phyloP scores from a whole-genome alignment of 2,888 invertebrate species.

The Rotaria magnacalcarata region DNA sequence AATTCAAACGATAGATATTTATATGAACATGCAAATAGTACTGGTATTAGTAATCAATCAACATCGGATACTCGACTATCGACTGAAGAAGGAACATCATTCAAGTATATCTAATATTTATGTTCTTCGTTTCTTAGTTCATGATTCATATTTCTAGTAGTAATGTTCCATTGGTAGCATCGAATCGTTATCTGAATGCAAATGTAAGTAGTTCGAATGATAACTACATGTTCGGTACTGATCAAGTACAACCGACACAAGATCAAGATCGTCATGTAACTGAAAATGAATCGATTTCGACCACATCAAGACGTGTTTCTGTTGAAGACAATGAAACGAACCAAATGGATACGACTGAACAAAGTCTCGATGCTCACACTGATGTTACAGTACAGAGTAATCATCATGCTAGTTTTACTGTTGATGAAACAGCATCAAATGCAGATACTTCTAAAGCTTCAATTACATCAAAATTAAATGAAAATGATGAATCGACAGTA shows the following conservation, averaged over 20 bases:
- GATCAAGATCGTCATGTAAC: background rate
- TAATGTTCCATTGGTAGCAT: too few species aligned
- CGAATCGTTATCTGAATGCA: background rate
- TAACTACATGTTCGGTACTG: background rate
- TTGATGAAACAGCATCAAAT: background rate
- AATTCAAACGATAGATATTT: background rate
- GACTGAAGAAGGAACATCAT: background rate
- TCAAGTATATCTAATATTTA: background rate
- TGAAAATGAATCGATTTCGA: background rate
- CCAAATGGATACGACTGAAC: background rate
- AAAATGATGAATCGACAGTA: background rate
- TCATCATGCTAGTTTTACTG: background rate
- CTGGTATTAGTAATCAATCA: background rate
- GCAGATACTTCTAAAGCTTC: background rate
- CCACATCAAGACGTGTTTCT: background rate
- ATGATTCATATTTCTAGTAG: background rate
- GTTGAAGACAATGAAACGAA: background rate
- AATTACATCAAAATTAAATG: background rate
- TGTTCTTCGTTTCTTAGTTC: too few species aligned
- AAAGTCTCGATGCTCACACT: background rate
- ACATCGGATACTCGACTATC: background rate
- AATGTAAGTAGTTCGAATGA: background rate
- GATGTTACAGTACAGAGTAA: background rate
- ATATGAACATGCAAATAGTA: background rate
- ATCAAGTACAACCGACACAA: background rate